Percentiles rank a stretch among this genome's conserved stretches.
Evolutionary conservation across 2,797 vertebrate genomes (phyloP).

Genomic region (Gobio occitaniae): DNA sequence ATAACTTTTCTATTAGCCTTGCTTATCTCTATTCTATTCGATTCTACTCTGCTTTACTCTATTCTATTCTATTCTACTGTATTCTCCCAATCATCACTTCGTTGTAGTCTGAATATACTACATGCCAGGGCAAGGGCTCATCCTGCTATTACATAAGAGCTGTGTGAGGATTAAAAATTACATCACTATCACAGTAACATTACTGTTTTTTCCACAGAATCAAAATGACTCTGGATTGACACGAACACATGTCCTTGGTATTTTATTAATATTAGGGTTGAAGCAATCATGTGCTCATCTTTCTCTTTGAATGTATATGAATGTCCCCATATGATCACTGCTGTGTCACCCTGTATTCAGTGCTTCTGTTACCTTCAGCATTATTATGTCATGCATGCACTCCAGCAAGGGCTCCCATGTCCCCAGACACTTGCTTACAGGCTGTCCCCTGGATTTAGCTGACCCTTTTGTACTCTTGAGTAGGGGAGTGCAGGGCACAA

Average conservation of each 20-base stretch:
- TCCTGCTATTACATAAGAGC: slow-evolving; percentile 75
- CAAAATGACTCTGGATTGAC: slow-evolving; percentile 5
- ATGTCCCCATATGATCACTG: not conserved
- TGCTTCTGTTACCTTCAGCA: not conserved
- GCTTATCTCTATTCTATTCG: not conserved
- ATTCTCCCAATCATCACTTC: not conserved
- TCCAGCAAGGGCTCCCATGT: slow-evolving; percentile 5
- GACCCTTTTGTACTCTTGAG: not conserved
- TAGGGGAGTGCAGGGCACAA: too few relatives aligned
- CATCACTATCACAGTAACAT: slow-evolving; percentile 65
- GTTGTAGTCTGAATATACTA: not conserved
- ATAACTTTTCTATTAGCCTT: not conserved
- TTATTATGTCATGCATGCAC: not conserved
- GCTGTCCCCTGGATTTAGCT: not conserved
- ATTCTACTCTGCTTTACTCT: not conserved
- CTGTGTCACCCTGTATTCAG: not conserved
- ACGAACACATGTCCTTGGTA: not conserved
- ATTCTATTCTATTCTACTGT: not conserved
- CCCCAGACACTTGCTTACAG: not conserved
- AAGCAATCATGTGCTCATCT: not conserved
- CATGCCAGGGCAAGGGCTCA: slow-evolving; percentile 63
- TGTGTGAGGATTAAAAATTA: slow-evolving; percentile 73
- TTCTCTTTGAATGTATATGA: not conserved
- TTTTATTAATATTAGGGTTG: not conserved
- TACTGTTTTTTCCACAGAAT: slow-evolving; percentile 16